A percentile compares a stretch with the other conserved stretches of the same genome.
Evolutionary conservation across 2,888 invertebrate genomes (phyloP).

Genomic region (Formica aserva): DNA sequence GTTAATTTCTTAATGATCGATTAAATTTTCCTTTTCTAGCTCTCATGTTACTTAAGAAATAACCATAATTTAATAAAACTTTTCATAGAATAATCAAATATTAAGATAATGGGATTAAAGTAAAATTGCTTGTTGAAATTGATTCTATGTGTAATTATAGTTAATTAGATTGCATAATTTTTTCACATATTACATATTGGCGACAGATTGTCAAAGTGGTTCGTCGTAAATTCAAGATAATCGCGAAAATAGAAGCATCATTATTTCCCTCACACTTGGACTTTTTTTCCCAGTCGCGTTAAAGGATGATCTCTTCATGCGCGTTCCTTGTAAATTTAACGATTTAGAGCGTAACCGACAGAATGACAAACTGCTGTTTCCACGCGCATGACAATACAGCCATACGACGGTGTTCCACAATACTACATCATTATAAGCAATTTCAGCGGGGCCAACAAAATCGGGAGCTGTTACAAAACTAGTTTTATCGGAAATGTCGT

Average conservation of each 20-base stretch:
- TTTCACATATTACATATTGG: not conserved
- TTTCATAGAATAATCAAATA: not conserved
- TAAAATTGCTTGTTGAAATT: not conserved
- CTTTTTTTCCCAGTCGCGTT: constrained; percentile 1
- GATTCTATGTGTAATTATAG: not conserved
- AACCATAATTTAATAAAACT: not conserved
- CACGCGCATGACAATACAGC: constrained; percentile 23
- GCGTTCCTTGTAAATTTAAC: constrained; percentile 37
- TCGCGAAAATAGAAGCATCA: not conserved
- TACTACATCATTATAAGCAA: constrained; percentile 52
- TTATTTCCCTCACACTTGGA: not conserved
- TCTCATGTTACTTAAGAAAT: not conserved
- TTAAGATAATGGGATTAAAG: not conserved
- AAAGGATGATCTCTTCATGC: constrained; percentile 28
- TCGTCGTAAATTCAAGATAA: not conserved
- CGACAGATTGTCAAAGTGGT: not conserved
- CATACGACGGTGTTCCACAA: not conserved
- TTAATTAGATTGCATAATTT: not conserved
- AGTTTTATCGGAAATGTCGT: constrained; percentile 47
- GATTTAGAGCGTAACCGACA: constrained; percentile 52
- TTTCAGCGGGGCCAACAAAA: constrained; percentile 44
- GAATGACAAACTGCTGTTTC: constrained; percentile 46
- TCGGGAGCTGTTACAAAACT: constrained; percentile 43
- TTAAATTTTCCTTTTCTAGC: not conserved
- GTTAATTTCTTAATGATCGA: not conserved